phyloP scores from a whole-genome alignment of 2,113 vertebrate species.

The Nymphicus hollandicus region DNA sequence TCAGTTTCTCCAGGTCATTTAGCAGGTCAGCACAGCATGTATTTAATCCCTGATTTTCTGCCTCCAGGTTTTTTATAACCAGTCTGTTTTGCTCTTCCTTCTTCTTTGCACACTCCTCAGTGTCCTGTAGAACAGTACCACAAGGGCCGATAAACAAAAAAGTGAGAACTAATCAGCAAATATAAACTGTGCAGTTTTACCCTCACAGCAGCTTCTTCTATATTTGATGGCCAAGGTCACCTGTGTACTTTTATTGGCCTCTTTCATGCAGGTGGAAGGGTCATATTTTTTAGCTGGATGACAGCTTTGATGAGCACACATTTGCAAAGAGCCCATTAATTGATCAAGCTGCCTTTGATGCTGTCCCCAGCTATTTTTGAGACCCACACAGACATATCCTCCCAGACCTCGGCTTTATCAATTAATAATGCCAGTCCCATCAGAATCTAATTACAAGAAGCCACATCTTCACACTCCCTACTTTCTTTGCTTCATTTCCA shows the following conservation, averaged over 20 bases:
- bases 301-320: slow-evolving; percentile 94
- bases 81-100: slow-evolving; percentile 84
- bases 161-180: slow-evolving; percentile 85
- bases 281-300: slow-evolving; percentile 89
- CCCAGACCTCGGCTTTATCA: slow-evolving; percentile 94
- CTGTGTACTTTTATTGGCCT: slow-evolving; percentile 82
- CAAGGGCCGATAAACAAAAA: slow-evolving; percentile 77
- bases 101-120: slow-evolving; percentile 79
- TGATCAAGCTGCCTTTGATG: slow-evolving; percentile 97
- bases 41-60: slow-evolving; percentile 86
- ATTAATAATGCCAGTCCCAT: slow-evolving; percentile 98
- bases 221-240: slow-evolving; percentile 91
- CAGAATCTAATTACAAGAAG: slow-evolving; percentile 97
- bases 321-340: slow-evolving; percentile 93
- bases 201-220: slow-evolving; percentile 77
- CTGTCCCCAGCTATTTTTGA: slow-evolving; percentile 92
- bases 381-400: slow-evolving; percentile 89
- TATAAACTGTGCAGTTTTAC: slow-evolving; percentile 76
- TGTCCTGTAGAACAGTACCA: slow-evolving; percentile 82
- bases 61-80: slow-evolving; percentile 82
- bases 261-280: slow-evolving; percentile 88
- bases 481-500: slow-evolving; percentile 83
- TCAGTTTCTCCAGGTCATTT: slow-evolving; percentile 90
- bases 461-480: slow-evolving; percentile 89
- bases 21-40: slow-evolving; percentile 82